Conservation (phyloP, 1,140 invertebrate genomes). For the Arctopsyche grandis region DNA sequence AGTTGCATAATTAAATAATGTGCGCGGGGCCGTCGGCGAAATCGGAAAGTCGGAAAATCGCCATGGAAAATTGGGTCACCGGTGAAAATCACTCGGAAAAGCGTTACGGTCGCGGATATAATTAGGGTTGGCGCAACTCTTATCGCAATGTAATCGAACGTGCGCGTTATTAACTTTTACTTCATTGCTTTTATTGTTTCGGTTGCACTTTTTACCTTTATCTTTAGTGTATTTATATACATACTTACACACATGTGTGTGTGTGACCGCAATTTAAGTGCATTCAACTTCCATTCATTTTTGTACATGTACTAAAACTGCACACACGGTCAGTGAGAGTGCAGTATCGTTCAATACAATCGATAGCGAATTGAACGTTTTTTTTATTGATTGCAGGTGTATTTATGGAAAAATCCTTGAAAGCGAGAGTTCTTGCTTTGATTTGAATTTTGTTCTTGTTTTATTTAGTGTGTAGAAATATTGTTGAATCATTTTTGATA, state of each 20-base stretch:
- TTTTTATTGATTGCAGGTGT: too few relatives aligned
- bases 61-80: background rate
- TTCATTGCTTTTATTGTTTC: background rate
- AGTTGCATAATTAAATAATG: too few relatives aligned
- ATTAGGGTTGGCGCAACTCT: background rate
- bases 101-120: background rate
- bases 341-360: background rate
- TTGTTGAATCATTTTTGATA: too few relatives aligned
- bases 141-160: background rate
- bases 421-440: too few relatives aligned
- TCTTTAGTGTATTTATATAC: background rate
- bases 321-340: background rate
- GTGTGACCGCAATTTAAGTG: background rate
- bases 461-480: too few relatives aligned
- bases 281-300: constrained; percentile 8
- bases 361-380: too few relatives aligned
- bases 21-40: background rate
- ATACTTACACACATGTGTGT: too few relatives aligned
- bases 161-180: too few relatives aligned
- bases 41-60: constrained; percentile 21
- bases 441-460: too few relatives aligned
- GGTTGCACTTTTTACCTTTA: background rate
- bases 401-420: too few relatives aligned
- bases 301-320: background rate
- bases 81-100: background rate